A percentile compares a stretch with the other conserved stretches of the same genome.
phyloP scores from a whole-genome alignment of 2,113 vertebrate species.

The Pungitius pungitius region DNA sequence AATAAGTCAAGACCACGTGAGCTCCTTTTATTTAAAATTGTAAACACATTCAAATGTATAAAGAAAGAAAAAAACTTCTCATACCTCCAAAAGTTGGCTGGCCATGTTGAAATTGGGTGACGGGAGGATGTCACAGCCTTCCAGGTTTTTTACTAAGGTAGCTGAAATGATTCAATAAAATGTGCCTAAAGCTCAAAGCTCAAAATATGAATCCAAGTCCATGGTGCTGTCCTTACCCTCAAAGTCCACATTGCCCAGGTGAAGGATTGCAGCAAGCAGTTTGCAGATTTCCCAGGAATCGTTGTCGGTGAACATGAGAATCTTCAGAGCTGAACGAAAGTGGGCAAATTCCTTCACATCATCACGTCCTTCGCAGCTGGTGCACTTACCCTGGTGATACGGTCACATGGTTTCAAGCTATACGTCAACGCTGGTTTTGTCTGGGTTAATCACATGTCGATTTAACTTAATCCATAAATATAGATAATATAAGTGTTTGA shows the following conservation, averaged over 20 bases:
- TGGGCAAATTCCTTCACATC: conserved; percentile 89
- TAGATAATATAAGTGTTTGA: background rate
- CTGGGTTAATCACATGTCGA: background rate
- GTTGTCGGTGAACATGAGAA: conserved; percentile 91
- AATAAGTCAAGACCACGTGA: background rate
- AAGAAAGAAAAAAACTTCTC: background rate
- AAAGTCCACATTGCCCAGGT: conserved; percentile 91
- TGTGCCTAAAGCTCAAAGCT: background rate
- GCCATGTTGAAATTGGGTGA: conserved; percentile 83
- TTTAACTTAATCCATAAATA: background rate
- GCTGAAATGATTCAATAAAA: conserved; percentile 74
- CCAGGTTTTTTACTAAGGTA: conserved; percentile 86
- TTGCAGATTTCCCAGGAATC: conserved; percentile 92
- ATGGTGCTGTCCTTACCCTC: conserved; percentile 76
- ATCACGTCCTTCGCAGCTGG: conserved; percentile 85
- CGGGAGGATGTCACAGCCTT: conserved; percentile 84
- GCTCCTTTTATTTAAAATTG: background rate
- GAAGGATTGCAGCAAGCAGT: conserved; percentile 91
- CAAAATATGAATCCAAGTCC: background rate
- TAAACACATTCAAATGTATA: no score
- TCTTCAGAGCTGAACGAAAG: conserved; percentile 93
- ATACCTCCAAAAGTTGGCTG: conserved; percentile 89
- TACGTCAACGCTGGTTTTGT: background rate
- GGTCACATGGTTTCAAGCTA: background rate
- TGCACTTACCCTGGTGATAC: conserved; percentile 87